These are phyloP conservation scores for Bombyx mandarina DNA, from an alignment of 1,140 invertebrate species.

Conservation along the genomic window DNA sequence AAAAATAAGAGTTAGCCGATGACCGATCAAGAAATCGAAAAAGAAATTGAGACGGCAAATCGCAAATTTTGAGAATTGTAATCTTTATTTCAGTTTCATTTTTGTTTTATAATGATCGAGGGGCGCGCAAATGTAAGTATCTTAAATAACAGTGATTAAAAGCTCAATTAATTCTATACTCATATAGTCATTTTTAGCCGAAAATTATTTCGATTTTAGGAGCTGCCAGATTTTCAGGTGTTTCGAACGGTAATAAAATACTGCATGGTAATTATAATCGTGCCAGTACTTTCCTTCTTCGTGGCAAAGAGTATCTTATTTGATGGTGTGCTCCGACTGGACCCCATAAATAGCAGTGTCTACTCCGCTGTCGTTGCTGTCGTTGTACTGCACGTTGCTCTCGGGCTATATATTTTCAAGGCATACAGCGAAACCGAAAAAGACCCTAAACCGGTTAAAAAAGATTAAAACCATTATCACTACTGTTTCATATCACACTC, in stretches of 20 bases:
- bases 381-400: conserved; percentile 78
- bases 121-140: conserved; percentile 65
- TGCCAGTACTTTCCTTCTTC: conserved; percentile 76
- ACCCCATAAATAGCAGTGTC: conserved; percentile 78
- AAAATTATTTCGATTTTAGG: conserved; percentile 51
- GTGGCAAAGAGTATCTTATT: conserved; percentile 72
- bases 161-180: not conserved
- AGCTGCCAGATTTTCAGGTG: conserved; percentile 72
- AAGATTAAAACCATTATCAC: conserved; percentile 43
- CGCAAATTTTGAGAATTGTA: conserved; percentile 6
- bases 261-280: conserved; percentile 74
- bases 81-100: conserved; percentile 35
- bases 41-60: too few relatives aligned
- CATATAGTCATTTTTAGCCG: not conserved
- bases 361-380: conserved; percentile 81
- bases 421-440: conserved; percentile 76
- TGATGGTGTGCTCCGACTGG: conserved; percentile 72
- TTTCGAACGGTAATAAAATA: conserved; percentile 77
- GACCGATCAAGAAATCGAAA: too few relatives aligned
- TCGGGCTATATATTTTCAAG: conserved; percentile 83
- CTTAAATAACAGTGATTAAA: not conserved
- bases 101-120: conserved; percentile 66
- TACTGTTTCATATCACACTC: conserved; percentile 2
- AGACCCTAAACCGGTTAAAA: conserved; percentile 52
- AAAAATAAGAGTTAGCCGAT: too few relatives aligned